Evolutionary conservation across 2,113 vertebrate genomes (phyloP), one percentile per base, ranked within the genome.

Genomic region (Eulemur rufifrons): DNA sequence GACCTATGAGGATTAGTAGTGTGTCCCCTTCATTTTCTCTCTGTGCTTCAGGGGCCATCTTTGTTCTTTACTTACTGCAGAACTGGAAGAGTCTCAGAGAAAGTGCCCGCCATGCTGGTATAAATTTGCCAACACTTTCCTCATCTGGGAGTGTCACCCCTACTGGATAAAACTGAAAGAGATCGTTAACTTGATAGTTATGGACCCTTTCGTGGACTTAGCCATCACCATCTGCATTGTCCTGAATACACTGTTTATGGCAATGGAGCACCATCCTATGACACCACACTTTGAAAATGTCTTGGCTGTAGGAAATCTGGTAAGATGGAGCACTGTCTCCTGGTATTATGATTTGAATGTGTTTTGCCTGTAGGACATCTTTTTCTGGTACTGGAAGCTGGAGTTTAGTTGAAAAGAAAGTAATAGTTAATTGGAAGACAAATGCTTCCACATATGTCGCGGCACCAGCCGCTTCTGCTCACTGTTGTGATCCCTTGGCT

Each of bases 251-350:
- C 94, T 99, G 50, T 99, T 99, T 97, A 99, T 99, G 99, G 99
- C 99, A 3, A 99, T 99, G 99, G 99, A 99, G 96, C 99, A 99
- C 95, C 99, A 99, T 91, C 99, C 99, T 3, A 99, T 99, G 99
- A 99, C 99, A 0, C 37, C 76, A 0, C 94, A 99, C 0, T 99
- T 99, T 37, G 98, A 99, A 47, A 96, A 98, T 0, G 99, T 99
- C 95, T 98, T 99, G 85, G 14, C 98, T 6, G 99, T 99, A 0
- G 99, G 99, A 64, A 99, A 99, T 86, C 98, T 99, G 99, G 99
- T 99, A 98, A 99, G 99, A 69, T 0, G 34, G 91, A 56, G 69
- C 9, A 0, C 63, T 15, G 1, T 34, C 92, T 94, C 71, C 42
- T 34, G 11, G 25, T 66, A 47, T 50, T 69, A 20, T 13, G 23